Base-by-base conservation (phyloP, 1,140 invertebrate species). In the Liolophura sinensis region DNA sequence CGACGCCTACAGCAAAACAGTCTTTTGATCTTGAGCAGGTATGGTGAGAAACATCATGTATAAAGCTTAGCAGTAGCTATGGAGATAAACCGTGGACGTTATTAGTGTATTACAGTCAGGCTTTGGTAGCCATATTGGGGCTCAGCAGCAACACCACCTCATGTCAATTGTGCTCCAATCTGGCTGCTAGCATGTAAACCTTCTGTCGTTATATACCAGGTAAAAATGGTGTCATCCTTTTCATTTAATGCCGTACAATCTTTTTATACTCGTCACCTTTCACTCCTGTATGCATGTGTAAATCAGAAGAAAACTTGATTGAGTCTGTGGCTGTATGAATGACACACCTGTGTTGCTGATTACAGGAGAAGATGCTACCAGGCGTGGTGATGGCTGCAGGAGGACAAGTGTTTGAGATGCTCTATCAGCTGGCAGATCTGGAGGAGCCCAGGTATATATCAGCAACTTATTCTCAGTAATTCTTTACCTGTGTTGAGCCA, bases 351-450 rank as follows among this genome's bases (percentile, higher is more conserved):
- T 62, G 6, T 55, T 59, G 11, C 0, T 60, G 22, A 48, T 57
- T 73, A 27, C 71, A 86, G 76, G 86, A 88, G 73, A 87, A 87
- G 73, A 83, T 82, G 65, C 73, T 88, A 47, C 87, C 87, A 59
- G 87, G 87, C 20, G 86, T 88, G 46, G 83, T 88, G 9, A 88
- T 88, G 84, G 84, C 87, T 9, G 73, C 77, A 52, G 85, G 82
- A 59, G 85, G 81, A 55, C 82, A 87, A 68, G 84, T 88, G 12
- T 88, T 88, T 80, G 79, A 85, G 22, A 84, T 87, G 78, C 73
- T 88, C n/a, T 87, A 87, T 66, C 83, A 86, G 62, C 75, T 88
- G 14, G 82, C 85, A 40, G 83, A 84, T 50, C 73, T 87, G 31
- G 83, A 86, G 47, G 85, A 87, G 72, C 67, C 82, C 60, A 85